Base-by-base conservation (phyloP, 2,888 invertebrate species). In the Agrotis clavis region DNA sequence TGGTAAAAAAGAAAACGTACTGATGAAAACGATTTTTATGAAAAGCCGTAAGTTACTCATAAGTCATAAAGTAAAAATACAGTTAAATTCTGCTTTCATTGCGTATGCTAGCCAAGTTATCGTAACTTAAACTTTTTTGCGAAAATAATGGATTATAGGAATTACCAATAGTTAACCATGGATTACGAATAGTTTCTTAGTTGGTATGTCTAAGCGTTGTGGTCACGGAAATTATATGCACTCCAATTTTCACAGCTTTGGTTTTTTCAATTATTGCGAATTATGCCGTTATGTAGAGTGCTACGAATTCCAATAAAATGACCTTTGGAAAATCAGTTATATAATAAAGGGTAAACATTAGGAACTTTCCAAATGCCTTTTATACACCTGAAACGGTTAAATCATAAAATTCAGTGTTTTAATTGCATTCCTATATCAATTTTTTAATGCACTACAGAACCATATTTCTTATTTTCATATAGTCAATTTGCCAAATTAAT, bases 131-230 rank as follows among this genome's bases (percentile, higher is more conserved):
- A n/a, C n/a, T n/a, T n/a, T n/a, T n/a, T 67, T 64, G 60, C 66
- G 41, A 61, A 21, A 48, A 65, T 54, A 81, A 76, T 80, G 45
- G 57, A 67, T 71, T 77, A 57, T 45, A 64, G 16, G n/a, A 77
- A 76, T 69, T 75, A 54, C 50, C 41, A 54, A 78, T 59, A 66
- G 62, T 68, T 63, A 35, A 53, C 35, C 63, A 61, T 50, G 7
- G 65, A 70, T 76, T 67, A 67, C 63, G 47, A 70, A 71, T 50
- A 67, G 71, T 48, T 35, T 4, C 68, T 19, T 50, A 59, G 63
- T 47, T 30, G 9, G 64, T 21, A 25, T 62, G 19, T 30, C 45
- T 21, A 41, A 63, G 14, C 62, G 59, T 16, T 54, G 25, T 51
- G 57, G 77, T 61, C 25, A 70, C 41, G 50, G 59, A 41, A 51